Conservation (phyloP, 2,888 invertebrate genomes). For the Lasius platythorax region DNA sequence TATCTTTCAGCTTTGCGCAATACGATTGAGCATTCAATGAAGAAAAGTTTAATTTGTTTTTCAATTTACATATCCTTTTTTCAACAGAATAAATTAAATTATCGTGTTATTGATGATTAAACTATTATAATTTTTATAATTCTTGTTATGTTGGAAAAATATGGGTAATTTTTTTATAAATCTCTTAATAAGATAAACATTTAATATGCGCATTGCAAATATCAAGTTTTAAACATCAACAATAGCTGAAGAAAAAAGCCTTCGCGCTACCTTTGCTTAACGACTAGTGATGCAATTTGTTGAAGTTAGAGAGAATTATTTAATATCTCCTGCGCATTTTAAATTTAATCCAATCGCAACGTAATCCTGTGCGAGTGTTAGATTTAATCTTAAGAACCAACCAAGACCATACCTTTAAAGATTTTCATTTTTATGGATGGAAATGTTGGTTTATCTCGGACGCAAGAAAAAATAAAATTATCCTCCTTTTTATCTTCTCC, state of each 20-base stretch:
- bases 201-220: background rate
- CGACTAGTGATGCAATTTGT: background rate
- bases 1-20: background rate
- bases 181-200: background rate
- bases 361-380: constrained; percentile 10
- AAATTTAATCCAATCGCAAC: constrained; percentile 30
- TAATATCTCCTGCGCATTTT: constrained; percentile 22
- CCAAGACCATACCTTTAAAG: constrained; percentile 1
- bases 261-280: background rate
- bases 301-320: background rate
- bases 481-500: background rate
- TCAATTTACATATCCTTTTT: background rate
- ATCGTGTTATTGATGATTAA: background rate
- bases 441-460: constrained; percentile 3
- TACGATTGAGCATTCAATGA: constrained; percentile 1
- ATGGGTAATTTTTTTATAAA: background rate
- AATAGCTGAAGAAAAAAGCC: background rate
- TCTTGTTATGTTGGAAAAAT: background rate
- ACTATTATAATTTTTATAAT: background rate
- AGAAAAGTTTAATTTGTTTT: constrained; percentile 1
- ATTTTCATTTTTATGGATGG: background rate
- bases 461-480: background rate
- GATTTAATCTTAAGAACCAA: constrained; percentile 28
- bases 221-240: background rate
- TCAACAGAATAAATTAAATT: background rate